phyloP scores from a whole-genome alignment of 53 echinoderm and acorn worm genomes.

The Temnopleurus reevesii region DNA sequence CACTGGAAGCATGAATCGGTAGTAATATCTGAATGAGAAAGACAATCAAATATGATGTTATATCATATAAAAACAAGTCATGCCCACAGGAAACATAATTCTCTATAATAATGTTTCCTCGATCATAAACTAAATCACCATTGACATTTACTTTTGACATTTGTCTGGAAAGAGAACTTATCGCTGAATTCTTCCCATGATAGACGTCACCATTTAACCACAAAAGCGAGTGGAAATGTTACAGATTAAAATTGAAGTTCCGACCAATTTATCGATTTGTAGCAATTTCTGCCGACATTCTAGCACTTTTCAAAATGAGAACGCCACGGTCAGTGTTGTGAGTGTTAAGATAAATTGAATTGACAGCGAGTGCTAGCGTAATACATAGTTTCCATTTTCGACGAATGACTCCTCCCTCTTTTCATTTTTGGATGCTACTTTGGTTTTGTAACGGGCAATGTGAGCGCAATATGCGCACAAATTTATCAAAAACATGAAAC shows the following conservation, averaged over 20 bases:
- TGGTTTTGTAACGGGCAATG: too few species aligned
- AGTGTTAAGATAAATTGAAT: neutral
- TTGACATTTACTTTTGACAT: neutral
- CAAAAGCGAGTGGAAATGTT: neutral
- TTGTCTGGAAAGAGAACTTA: neutral
- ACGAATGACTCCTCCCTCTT: neutral
- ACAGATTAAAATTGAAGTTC: neutral
- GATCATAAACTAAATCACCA: neutral
- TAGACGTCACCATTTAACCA: neutral
- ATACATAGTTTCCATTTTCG: neutral
- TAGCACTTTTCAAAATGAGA: neutral
- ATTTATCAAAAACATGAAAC: too few species aligned
- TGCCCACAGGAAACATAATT: neutral
- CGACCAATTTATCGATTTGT: neutral
- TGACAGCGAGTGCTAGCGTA: neutral
- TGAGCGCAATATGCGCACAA: too few species aligned
- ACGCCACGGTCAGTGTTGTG: neutral
- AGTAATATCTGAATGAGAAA: neutral
- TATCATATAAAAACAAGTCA: neutral
- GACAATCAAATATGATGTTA: neutral
- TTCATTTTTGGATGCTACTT: too few species aligned
- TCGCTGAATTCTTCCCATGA: neutral
- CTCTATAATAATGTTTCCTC: neutral
- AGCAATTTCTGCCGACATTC: neutral
- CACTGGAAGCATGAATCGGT: too few species aligned